Evolutionary conservation across 1,140 invertebrate species (phyloP), one percentile per base, ranked within the genome.

Genomic region (Macrobrachium nipponense): DNA sequence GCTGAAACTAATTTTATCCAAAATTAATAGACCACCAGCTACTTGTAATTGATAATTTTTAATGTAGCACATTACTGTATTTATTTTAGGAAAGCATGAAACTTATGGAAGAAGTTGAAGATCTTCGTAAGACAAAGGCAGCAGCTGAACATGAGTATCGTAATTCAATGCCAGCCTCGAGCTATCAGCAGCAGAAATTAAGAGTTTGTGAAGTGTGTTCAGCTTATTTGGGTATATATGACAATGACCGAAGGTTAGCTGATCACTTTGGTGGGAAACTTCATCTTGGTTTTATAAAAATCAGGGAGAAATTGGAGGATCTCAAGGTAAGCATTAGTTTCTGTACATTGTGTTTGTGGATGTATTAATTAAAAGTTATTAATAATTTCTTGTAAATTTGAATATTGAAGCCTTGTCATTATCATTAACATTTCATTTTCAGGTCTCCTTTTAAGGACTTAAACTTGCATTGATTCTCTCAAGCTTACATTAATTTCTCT

Each of bases 191-290:
- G 90, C 98, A 99, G 91, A 99, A 99, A 90, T 91, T 99, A 73
- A 93, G 98, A 5, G 98, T 99, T 12, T 99, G 98, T 92, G 98
- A 99, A 91, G 97, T 98, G 0, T 99, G 98, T 92, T 98, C 97
- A 10, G 98, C 98, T 0, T 99, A 99, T 91, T 93, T 99, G 80
- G 98, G 98, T 80, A 99, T 99, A 89, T 97, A 99, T 91, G 98
- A 99, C 91, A 99, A 99, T 90, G 98, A 99, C 90, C 93, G 98
- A 81, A 95, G 98, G 59, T 92, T 99, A 51, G 98, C 98, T 27
- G 98, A 99, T 93, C 98, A 99, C 91, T 99, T 99, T 92, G 98
- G 98, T 72, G 98, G 98, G 43, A 99, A 99, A 92, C 93, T 99
- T 72, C 98, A 99, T 94, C 93, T 99, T 59, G 98, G 98, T 18